Evolutionary conservation across 2,113 vertebrate species (phyloP).

Genomic region (Lipophrys pholis): DNA sequence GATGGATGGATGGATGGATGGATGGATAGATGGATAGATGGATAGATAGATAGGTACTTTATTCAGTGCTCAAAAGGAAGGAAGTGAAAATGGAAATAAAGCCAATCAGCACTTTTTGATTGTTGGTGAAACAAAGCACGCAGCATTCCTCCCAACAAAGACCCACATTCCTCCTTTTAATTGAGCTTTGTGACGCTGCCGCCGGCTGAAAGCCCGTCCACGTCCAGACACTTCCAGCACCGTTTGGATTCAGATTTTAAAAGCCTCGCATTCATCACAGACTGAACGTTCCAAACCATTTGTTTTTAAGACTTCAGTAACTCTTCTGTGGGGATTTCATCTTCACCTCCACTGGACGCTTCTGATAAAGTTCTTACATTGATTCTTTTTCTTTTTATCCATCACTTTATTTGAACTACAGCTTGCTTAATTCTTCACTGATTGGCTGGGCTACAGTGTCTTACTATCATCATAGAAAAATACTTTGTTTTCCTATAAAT

Average conservation of each 20-base stretch:
- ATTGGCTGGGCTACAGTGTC: no score
- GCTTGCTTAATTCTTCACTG: no score
- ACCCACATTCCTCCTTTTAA: constrained; percentile 74
- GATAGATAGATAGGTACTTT: no score
- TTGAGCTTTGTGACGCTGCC: constrained; percentile 53
- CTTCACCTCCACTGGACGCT: no score
- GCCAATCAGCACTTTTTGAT: constrained; percentile 57
- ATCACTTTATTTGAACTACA: no score
- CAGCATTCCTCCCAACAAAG: constrained; percentile 72
- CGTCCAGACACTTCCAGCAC: constrained; percentile 61
- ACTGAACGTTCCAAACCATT: not conserved
- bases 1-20: no score
- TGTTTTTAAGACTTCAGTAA: not conserved
- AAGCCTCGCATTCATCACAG: not conserved
- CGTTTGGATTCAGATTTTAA: constrained; percentile 2
- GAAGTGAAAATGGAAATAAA: constrained; percentile 53
- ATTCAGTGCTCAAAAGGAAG: constrained; percentile 44
- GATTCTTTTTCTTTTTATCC: no score
- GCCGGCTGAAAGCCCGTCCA: constrained; percentile 44
- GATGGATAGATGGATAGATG: no score
- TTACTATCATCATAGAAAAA: no score
- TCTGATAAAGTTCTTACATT: no score
- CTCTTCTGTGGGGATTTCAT: not conserved
- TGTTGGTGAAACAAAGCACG: constrained; percentile 74
- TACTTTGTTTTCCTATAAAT: no score